phyloP scores from a whole-genome alignment of 2,113 vertebrate genomes.

The Corvus cornix region DNA sequence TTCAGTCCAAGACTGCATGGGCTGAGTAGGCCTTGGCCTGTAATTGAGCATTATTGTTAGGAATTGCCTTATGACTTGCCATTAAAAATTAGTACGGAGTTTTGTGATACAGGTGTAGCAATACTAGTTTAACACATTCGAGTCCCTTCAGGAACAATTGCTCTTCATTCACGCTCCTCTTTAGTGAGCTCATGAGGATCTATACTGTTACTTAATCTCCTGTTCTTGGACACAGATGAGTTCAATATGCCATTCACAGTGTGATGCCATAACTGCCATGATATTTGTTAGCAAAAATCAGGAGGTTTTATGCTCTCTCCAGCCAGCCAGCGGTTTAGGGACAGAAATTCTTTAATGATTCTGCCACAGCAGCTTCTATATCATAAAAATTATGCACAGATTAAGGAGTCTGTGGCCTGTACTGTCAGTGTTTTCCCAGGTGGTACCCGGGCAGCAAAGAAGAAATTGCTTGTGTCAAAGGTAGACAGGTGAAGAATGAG shows the following conservation, averaged over 20 bases:
- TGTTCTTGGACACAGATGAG: background rate
- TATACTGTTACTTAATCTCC: background rate
- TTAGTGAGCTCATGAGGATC: background rate
- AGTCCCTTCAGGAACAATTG: background rate
- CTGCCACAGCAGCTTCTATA: background rate
- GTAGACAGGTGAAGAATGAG: constrained; percentile 55
- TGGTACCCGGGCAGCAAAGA: background rate
- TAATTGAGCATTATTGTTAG: background rate
- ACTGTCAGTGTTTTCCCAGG: background rate
- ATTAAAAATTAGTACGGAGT: background rate
- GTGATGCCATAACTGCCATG: background rate
- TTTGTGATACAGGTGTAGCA: background rate
- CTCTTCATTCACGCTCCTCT: fast-evolving
- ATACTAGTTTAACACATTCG: background rate
- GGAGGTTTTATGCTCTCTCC: background rate
- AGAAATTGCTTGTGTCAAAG: constrained; percentile 34
- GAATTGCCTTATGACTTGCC: background rate
- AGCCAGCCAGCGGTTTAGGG: background rate
- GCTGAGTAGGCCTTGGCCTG: background rate
- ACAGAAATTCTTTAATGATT: background rate
- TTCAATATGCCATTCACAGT: background rate
- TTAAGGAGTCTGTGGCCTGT: background rate
- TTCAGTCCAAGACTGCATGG: background rate
- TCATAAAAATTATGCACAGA: background rate
- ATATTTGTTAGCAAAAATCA: background rate